These are phyloP conservation scores for Lycia hirtaria DNA, from an alignment of 2,888 invertebrate genomes.

Conservation along the genomic window DNA sequence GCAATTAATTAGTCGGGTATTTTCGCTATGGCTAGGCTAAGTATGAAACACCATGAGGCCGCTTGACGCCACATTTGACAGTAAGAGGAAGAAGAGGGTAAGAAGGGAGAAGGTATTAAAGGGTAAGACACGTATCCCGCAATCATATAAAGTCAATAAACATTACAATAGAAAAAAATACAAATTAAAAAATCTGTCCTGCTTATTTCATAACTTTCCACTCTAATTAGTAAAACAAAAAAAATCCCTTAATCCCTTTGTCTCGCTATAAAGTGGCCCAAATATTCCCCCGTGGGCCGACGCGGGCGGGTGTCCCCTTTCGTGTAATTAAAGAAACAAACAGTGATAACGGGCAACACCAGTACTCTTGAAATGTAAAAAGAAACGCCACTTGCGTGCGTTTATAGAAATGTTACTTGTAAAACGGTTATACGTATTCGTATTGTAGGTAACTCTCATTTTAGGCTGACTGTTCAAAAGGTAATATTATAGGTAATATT, in stretches of 20 bases:
- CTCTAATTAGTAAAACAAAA: slow-evolving; percentile 6
- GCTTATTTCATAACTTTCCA: background rate
- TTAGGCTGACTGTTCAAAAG: too few relatives aligned
- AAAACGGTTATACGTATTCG: too few relatives aligned
- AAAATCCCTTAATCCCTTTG: slow-evolving; percentile 6
- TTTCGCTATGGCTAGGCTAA: too few relatives aligned
- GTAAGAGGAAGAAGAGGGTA: too few relatives aligned
- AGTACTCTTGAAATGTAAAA: slow-evolving; percentile 52
- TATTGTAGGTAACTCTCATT: too few relatives aligned
- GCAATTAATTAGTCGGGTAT: too few relatives aligned
- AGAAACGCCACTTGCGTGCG: slow-evolving; percentile 37
- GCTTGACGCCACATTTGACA: too few relatives aligned
- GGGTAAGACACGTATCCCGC: too few relatives aligned
- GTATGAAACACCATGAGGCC: too few relatives aligned
- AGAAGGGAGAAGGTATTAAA: too few relatives aligned
- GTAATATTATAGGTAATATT: too few relatives aligned
- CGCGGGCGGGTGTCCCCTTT: slow-evolving; percentile 44
- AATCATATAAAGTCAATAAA: background rate
- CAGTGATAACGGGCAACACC: slow-evolving; percentile 50
- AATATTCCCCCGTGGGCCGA: slow-evolving; percentile 23
- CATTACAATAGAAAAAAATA: background rate
- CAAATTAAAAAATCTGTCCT: background rate
- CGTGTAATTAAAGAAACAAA: slow-evolving; percentile 62
- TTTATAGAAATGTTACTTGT: too few relatives aligned
- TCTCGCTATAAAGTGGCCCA: slow-evolving; percentile 3